phyloP scores from a whole-genome alignment of 2,113 vertebrate species.

The Gallinago jamesoni region DNA sequence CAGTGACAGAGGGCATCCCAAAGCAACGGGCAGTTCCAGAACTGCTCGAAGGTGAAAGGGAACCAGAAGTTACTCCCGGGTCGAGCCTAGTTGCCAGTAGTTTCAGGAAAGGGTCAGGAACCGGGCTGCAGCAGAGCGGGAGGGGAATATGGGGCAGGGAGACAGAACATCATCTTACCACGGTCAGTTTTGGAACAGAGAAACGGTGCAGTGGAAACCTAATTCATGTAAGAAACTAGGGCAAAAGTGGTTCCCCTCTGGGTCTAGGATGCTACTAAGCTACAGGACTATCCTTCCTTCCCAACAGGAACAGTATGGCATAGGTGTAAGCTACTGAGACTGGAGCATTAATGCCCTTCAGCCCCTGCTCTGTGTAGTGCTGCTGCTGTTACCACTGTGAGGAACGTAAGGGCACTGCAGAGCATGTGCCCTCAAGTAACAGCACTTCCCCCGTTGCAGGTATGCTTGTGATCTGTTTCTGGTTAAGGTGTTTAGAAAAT shows the following conservation, averaged over 20 bases:
- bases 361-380: not conserved
- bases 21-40: not conserved
- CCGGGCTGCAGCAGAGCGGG: not conserved
- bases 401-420: not conserved
- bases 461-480: not conserved
- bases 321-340: not conserved
- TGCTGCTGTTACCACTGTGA: not conserved
- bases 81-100: not conserved
- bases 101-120: not conserved
- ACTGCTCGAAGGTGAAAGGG: not conserved
- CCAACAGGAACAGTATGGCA: not conserved
- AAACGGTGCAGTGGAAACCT: not conserved
- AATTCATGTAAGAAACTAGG: not conserved
- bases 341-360: not conserved
- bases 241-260: not conserved
- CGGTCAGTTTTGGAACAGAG: not conserved
- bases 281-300: not conserved
- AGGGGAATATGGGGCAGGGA: not conserved
- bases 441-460: not conserved
- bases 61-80: fast-evolving
- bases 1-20: not conserved
- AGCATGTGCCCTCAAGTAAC: not conserved
- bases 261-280: not conserved
- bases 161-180: not conserved
- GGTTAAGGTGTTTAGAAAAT: not conserved